A percentile compares a stretch with the other conserved stretches of the same genome.
Evolutionary conservation across 1,140 invertebrate genomes (phyloP).

Genomic region (Bursaphelenchus mucronatus): DNA sequence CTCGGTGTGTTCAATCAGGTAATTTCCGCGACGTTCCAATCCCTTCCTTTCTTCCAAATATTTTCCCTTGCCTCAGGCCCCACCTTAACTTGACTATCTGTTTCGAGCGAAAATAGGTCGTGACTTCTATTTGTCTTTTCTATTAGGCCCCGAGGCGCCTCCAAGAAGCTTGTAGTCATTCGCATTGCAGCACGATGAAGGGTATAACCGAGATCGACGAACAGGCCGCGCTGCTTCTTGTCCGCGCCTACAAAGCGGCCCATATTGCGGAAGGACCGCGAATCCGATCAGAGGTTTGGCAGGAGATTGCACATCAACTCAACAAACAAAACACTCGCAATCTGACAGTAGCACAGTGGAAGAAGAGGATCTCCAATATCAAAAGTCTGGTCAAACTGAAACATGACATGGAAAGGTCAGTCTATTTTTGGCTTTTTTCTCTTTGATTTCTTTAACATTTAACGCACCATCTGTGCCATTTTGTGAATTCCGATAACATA

Average conservation of each 20-base stretch:
- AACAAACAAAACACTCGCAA: conserved; percentile 18
- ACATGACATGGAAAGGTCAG: conserved; percentile 15
- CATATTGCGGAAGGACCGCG: not conserved
- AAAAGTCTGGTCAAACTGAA: conserved; percentile 17
- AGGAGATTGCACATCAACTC: conserved; percentile 15
- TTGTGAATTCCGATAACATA: too few species aligned
- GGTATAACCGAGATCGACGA: conserved; percentile 22
- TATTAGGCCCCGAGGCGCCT: too few species aligned
- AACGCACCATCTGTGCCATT: too few species aligned
- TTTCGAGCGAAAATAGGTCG: too few species aligned
- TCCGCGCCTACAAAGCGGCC: conserved; percentile 15
- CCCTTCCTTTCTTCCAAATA: too few species aligned
- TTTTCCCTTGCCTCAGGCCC: too few species aligned
- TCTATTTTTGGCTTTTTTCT: not conserved
- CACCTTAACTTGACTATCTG: too few species aligned
- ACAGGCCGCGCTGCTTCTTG: conserved; percentile 8
- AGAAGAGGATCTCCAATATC: conserved; percentile 19
- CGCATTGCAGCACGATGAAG: conserved; percentile 2
- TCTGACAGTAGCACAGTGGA: conserved; percentile 19
- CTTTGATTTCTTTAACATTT: too few species aligned
- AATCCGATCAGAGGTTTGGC: conserved; percentile 15
- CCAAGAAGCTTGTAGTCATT: too few species aligned
- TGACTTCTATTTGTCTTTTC: too few species aligned
- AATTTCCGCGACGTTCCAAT: too few species aligned
- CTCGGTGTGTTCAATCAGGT: too few species aligned